Evolutionary conservation across 1,140 invertebrate genomes (phyloP).

Genomic region (Cecropterus lyciades): DNA sequence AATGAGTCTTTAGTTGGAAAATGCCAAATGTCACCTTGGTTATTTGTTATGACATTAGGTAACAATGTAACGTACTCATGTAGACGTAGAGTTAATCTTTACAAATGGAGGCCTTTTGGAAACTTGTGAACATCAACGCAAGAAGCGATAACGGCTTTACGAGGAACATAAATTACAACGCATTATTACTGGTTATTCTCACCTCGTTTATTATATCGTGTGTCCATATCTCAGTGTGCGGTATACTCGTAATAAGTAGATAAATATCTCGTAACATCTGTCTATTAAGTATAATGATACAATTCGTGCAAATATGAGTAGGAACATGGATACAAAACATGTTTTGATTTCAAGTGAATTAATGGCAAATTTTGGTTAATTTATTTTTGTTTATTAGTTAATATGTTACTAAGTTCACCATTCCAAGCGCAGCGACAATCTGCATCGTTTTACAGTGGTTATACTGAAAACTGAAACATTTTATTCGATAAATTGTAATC

Average conservation of each 20-base stretch:
- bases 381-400: no score
- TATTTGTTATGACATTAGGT: conserved; percentile 10
- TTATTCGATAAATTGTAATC: no score
- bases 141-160: conserved; percentile 28
- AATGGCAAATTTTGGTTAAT: no score
- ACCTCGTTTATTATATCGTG: conserved; percentile 23
- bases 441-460: no score
- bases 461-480: no score
- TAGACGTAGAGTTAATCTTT: conserved; percentile 19
- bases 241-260: background rate
- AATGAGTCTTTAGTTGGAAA: background rate
- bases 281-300: background rate
- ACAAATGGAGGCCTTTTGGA: conserved; percentile 29
- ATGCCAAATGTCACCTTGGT: conserved; percentile 10
- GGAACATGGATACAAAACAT: no score
- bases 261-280: background rate
- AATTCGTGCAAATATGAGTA: background rate
- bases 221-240: conserved; percentile 20
- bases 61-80: conserved; percentile 10
- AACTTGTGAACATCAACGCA: conserved; percentile 20
- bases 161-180: conserved; percentile 32
- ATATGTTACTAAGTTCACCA: no score
- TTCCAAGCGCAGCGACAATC: no score
- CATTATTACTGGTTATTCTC: conserved; percentile 32
- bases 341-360: no score